Base-by-base conservation (phyloP, 1,140 invertebrate species). In the Cherax destructor region DNA sequence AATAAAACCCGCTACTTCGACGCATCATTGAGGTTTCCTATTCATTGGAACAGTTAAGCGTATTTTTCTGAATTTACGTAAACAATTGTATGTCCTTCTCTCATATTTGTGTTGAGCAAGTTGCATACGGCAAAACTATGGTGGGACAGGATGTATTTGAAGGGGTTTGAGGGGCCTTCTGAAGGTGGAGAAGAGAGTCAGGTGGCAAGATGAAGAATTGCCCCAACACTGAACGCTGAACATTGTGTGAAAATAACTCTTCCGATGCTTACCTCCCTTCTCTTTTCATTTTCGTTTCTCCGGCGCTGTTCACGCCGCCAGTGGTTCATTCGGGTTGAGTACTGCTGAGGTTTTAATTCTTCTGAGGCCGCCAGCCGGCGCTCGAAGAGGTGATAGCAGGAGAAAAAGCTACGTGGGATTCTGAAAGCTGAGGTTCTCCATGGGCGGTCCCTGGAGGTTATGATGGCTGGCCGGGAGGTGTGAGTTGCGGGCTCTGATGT, bases 1-100 rank as follows among this genome's bases (percentile, higher is more conserved):
- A 77, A 91, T 91, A 72, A 91, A 86, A 91, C 90, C 85, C 90
- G 84, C 24, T 91, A 91, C 50, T 56, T 69, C 11, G 90, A 91
- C 88, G 13, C 83, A 52, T 74, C 49, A 18, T 9, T 13, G 0
- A 21, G 30, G 16, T 74, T 74, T 30, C n/a, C 69, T n/a, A 69
- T 18, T 69, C 21, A 18, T 2, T 21, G 1, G 65, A 1, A 69
- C 18, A 69, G 21, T n/a, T 69, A 6, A n/a, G 16, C 0, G 16
- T 21, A 69, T 21, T 69, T 69, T n/a, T 21, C 61, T 1, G 21
- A 18, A 18, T 69, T 18, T 69, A 21, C 21, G 21, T 21, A n/a
- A 69, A 69, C 30, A 41, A 0, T 41, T 41, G 21, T 69, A 69
- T 69, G 18, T 18, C 65, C 6, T 69, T 30, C 24, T 0, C n/a